Base-by-base conservation (phyloP, 2,113 vertebrate genomes). In the Gymnocephalus cernua region DNA sequence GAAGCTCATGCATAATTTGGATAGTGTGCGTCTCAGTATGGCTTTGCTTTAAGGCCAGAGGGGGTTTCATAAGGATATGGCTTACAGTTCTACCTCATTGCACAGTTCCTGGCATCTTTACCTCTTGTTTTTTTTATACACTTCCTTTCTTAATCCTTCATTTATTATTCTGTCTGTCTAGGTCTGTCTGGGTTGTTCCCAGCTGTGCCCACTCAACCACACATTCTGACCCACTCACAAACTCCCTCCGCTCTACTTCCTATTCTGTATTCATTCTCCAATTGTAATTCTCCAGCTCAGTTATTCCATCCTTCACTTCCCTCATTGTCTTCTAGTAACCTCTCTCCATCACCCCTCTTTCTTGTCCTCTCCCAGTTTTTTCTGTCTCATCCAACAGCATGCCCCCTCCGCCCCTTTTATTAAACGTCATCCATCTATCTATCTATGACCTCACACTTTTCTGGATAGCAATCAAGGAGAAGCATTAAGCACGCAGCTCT, bases 1-100 rank as follows among this genome's bases (percentile, higher is more conserved):
- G 74, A 77, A 74, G 65, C 63, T 86, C 87, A 85, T 91, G 79
- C 80, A 88, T 91, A 80, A 88, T 83, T 82, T 85, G 77, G 56
- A 64, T 53, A 63, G 53, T 25, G 41, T 66, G 77, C 48, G 32
- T 76, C 81, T 80, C 81, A 47, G 50, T 74, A 59, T 19, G 58
- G 50, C 74, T 79, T 84, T 82, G 54, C 66, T 86, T 89, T 75
- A 83, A 68, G 57, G 79, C 76, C 76, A 64, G 45, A 29, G 50
- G 73, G 78, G 75, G 47, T 47, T 80, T 84, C 63, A 80, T 48
- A 41, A 82, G 68, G 41, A 66, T 66, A 86, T 66, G 61, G 57
- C 57, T 83, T 77, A 18, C 29, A 70, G 56, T 16, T 61, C 23
- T 15, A 9, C 78, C 53, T 70, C 29, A 44, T 6, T 67, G 19